A percentile compares a stretch with the other conserved stretches of the same genome.
Evolutionary conservation across 2,888 invertebrate species (phyloP).

Genomic region (Busseola fusca): DNA sequence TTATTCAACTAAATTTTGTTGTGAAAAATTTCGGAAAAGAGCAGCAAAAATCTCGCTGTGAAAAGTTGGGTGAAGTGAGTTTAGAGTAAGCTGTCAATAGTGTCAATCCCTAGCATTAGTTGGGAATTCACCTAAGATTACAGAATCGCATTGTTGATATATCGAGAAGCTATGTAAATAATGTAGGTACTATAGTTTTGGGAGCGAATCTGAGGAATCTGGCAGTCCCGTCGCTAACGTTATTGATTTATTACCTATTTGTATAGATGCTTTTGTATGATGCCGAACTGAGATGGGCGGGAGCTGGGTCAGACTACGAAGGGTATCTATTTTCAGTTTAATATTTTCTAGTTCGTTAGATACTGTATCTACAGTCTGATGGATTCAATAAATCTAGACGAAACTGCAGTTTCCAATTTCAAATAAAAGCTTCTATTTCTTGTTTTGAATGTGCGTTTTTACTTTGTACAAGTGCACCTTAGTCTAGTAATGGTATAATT

Average conservation of each 20-base stretch:
- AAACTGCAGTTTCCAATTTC: conserved; percentile 19
- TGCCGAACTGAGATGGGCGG: conserved; percentile 14
- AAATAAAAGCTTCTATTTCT: conserved; percentile 37
- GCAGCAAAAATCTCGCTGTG: too few species aligned
- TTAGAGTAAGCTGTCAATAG: too few species aligned
- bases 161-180: conserved; percentile 6
- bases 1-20: conserved; percentile 5
- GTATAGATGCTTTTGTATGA: conserved; percentile 24
- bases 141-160: too few species aligned
- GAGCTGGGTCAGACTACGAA: conserved; percentile 16
- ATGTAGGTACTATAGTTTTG: background rate
- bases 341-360: conserved; percentile 42
- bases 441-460: conserved; percentile 2
- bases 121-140: too few species aligned
- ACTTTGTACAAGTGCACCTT: background rate
- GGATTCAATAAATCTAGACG: conserved; percentile 9
- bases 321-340: conserved; percentile 34
- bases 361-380: conserved; percentile 12
- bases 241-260: conserved; percentile 41
- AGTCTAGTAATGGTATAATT: conserved; percentile 18
- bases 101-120: too few species aligned
- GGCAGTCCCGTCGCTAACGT: conserved; percentile 2
- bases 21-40: background rate
- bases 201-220: background rate
- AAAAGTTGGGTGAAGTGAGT: too few species aligned